Percentiles rank a stretch among this genome's conserved stretches.
These are phyloP conservation scores for Leptogaster cylindrica DNA, from an alignment of 2,888 invertebrate genomes.

Conservation along the genomic window DNA sequence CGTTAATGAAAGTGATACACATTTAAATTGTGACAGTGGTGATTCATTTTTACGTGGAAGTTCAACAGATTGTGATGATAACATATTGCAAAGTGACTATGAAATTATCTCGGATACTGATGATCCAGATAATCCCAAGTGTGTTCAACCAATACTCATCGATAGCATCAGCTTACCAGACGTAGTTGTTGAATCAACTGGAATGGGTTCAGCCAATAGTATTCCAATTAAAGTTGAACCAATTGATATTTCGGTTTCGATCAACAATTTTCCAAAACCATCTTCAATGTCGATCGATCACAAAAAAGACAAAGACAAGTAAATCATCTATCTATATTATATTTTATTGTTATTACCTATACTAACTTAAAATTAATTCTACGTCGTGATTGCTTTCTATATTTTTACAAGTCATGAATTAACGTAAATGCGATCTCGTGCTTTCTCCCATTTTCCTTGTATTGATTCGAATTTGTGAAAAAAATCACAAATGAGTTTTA, in stretches of 20 bases:
- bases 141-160: conserved; percentile 54
- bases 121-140: conserved; percentile 4
- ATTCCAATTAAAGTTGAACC: conserved; percentile 26
- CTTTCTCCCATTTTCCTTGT: no score
- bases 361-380: background rate
- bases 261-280: no score
- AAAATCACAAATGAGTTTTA: no score
- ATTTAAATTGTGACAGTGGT: conserved; percentile 37
- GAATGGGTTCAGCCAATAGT: conserved; percentile 39
- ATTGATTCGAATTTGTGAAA: no score
- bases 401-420: no score
- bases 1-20: conserved; percentile 14
- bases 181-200: conserved; percentile 59
- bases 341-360: background rate
- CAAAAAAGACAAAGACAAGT: conserved; percentile 58
- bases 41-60: conserved; percentile 49
- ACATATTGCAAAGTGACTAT: conserved; percentile 50
- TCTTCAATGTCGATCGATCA: no score
- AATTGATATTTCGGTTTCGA: background rate
- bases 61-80: conserved; percentile 60
- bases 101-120: conserved; percentile 40
- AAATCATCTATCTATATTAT: conserved; percentile 51
- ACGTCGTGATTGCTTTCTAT: no score
- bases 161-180: conserved; percentile 62
- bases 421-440: no score